phyloP scores from a whole-genome alignment of 2,113 vertebrate genomes.

The Stegostoma tigrinum region DNA sequence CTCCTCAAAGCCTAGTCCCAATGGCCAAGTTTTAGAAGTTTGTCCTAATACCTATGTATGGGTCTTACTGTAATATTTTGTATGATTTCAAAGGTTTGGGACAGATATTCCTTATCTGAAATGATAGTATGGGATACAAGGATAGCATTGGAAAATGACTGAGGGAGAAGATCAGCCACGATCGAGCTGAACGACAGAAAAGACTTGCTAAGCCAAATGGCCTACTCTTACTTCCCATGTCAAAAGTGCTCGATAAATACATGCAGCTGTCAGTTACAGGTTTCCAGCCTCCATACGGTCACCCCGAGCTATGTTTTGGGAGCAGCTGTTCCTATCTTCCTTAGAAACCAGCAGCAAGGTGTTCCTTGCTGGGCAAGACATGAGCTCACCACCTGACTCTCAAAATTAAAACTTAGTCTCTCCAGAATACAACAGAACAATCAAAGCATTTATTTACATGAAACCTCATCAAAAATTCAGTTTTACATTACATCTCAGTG shows the following conservation, averaged over 20 bases:
- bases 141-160: too few relatives aligned
- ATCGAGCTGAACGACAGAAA: too few relatives aligned
- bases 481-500: not conserved
- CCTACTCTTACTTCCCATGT: not conserved
- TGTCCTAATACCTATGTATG: too few relatives aligned
- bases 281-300: not conserved
- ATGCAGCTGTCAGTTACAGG: not conserved
- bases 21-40: too few relatives aligned
- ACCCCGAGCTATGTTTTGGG: not conserved
- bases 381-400: not conserved
- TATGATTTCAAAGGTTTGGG: not conserved
- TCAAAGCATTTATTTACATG: slow-evolving; percentile 12
- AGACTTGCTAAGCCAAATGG: too few relatives aligned
- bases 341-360: not conserved
- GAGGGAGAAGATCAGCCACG: too few relatives aligned
- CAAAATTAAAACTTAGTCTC: not conserved
- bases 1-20: too few relatives aligned
- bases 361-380: not conserved
- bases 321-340: not conserved
- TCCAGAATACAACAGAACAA: not conserved
- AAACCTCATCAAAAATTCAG: too few relatives aligned
- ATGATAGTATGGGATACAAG: too few relatives aligned
- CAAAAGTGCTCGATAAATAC: not conserved
- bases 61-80: too few relatives aligned
- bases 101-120: too few relatives aligned